Base-by-base conservation (phyloP, 2,888 invertebrate genomes). In the Odontomyia ornata region DNA sequence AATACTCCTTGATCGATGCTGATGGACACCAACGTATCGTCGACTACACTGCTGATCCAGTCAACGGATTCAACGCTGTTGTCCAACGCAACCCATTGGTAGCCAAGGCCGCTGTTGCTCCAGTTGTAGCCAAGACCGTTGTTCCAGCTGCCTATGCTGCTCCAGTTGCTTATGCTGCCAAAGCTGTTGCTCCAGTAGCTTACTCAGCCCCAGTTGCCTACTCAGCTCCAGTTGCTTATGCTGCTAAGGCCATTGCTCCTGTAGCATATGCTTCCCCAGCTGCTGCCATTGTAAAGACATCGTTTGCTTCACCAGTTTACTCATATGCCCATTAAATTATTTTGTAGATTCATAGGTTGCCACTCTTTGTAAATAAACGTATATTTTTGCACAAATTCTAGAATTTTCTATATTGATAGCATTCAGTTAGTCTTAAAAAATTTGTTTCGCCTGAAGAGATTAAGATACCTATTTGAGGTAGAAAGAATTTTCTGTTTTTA, bases 11-110 rank as follows among this genome's bases (percentile, higher is more conserved):
- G 23, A 80, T 80, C 47, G 87, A 87, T 78, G 87, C 90, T 73
- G 90, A 90, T 82, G 90, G 90, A 80, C 88, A 88, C 79, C 88
- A 87, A 83, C 88, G 90, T 80, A 89, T 88, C 69, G 90, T 90
- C 0, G 89, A 90, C 78, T 89, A 89, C 82, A 84, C 83, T 21
- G 84, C 86, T 60, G 86, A 86, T 79, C 82, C 84, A 23, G 46
- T 80, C 7, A 76, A 81, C 76, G 80, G 80, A 76, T 81, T 81
- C 30, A 81, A 80, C 56, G 80, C 80, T 27, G 56, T 80, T 76
- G 81, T 82, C 5, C 79, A 78, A 52, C 80, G 80, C 52, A 79
- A 80, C 76, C 81, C 81, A 75, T 67, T 81, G 27, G 80, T 75
- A 43, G 78, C 79, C 36, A 36, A 36, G 9, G 75, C 84, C 23